Percentiles rank a stretch among this genome's conserved stretches.
Evolutionary conservation across 2,888 invertebrate species (phyloP).

Genomic region (Eristalis arbustorum): DNA sequence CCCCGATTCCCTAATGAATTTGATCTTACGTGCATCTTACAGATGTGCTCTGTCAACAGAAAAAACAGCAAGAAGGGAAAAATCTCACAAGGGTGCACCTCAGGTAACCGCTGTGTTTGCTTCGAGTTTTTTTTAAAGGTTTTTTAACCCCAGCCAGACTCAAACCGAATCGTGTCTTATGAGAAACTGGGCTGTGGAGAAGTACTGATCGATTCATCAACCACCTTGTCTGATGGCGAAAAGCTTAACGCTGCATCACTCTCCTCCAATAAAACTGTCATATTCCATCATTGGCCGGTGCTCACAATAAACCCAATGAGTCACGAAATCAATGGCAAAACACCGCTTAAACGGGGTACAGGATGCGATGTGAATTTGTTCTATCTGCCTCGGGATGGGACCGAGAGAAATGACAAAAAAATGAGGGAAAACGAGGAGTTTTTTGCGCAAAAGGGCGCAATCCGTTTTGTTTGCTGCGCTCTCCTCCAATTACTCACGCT

Average conservation of each 20-base stretch:
- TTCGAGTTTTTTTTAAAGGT: neutral
- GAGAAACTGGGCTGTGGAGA: neutral
- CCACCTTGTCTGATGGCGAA: neutral
- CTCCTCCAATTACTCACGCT: conserved; percentile 78
- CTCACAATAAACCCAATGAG: conserved; percentile 38
- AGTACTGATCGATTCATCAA: too few species aligned
- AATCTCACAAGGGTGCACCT: conserved; percentile 37
- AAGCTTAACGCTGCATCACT: neutral
- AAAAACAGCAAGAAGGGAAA: neutral
- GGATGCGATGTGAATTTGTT: conserved; percentile 22
- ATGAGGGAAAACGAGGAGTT: conserved; percentile 72
- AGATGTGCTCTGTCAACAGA: conserved; percentile 16
- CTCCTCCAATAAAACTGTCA: conserved; percentile 55
- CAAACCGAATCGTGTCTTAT: conserved; percentile 4
- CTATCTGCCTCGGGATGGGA: conserved; percentile 20
- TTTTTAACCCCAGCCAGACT: neutral
- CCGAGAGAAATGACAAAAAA: conserved; percentile 44
- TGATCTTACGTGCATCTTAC: conserved; percentile 33
- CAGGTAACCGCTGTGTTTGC: conserved; percentile 10
- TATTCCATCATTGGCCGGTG: conserved; percentile 1
- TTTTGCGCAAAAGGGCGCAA: conserved; percentile 75
- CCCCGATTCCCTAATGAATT: neutral
- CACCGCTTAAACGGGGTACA: conserved; percentile 24
- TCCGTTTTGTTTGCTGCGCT: conserved; percentile 76
- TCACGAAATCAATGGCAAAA: conserved; percentile 58